Base-by-base conservation (phyloP, 2,888 invertebrate species). In the Cloeon dipterum region DNA sequence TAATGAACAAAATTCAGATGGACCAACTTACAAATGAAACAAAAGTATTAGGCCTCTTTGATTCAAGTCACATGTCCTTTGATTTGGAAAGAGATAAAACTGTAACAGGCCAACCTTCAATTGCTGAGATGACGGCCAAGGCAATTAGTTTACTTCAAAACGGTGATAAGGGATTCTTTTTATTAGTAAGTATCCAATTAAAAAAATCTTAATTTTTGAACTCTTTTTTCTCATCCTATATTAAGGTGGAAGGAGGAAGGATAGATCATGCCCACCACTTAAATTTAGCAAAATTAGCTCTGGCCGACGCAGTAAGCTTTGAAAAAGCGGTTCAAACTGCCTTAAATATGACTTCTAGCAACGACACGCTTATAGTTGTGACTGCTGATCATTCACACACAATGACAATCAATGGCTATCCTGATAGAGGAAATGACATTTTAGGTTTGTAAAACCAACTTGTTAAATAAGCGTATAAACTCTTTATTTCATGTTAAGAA, bases 211-310 rank as follows among this genome's bases (percentile, higher is more conserved):
- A n/a, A n/a, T n/a, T n/a, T n/a, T n/a, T n/a, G n/a, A n/a, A n/a
- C n/a, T n/a, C n/a, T n/a, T n/a, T n/a, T n/a, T n/a, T n/a, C n/a
- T n/a, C n/a, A n/a, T n/a, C n/a, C n/a, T n/a, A n/a, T n/a, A n/a
- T 46, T 10, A 38, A 59, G 58, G 61, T 69, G 1, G 68, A 69
- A 46, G 67, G 67, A 3, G 70, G 70, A 0, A 63, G 66, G 35
- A 70, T 72, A 25, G 71, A 71, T 52, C 61, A 66, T 42, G 71
- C 65, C 0, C 70, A 72, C 50, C 76, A 76, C 48, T 59, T 61
- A 29, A 70, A 69, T 53, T 64, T 57, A 44, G 68, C 66, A 1
- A 57, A 57, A 36, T 56, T 60, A 2, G 70, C 76, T 0, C 46
- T 76, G n/a, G 59, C 63, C 20, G 77, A 77, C 43, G 56, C 70